Evolutionary conservation across 2,888 invertebrate species (phyloP).

Genomic region (Leptinotarsa rubiginosa): DNA sequence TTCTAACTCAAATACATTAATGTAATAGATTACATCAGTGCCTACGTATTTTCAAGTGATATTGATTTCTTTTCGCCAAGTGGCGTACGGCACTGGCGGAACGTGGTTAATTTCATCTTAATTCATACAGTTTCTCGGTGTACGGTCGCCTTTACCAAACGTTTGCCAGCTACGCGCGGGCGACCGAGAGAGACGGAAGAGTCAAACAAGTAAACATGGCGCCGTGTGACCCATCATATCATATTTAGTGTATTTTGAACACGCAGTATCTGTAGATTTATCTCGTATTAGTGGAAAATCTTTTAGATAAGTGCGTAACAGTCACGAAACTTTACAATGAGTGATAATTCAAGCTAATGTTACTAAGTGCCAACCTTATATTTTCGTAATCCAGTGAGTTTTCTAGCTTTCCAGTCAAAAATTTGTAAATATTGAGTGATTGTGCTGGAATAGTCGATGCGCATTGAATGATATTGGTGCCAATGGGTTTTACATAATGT

Average conservation of each 20-base stretch:
- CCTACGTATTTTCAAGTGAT: neutral
- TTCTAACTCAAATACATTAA: neutral
- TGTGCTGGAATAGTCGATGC: constrained; percentile 35
- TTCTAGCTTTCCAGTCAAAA: constrained; percentile 32
- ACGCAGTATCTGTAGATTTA: constrained; percentile 62
- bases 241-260: constrained; percentile 64
- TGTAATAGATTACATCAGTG: neutral
- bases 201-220: constrained; percentile 66
- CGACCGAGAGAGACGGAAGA: constrained; percentile 58
- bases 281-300: constrained; percentile 55
- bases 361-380: constrained; percentile 54
- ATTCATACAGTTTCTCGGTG: constrained; percentile 30
- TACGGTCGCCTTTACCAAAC: constrained; percentile 42
- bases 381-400: constrained; percentile 44
- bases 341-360: constrained; percentile 51
- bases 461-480: constrained; percentile 29
- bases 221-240: constrained; percentile 67
- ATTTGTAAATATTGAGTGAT: constrained; percentile 43
- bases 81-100: constrained; percentile 12
- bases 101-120: constrained; percentile 18
- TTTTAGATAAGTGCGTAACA: constrained; percentile 57
- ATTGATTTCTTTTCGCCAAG: constrained; percentile 15
- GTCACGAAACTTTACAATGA: constrained; percentile 51
- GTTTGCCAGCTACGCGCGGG: constrained; percentile 54
- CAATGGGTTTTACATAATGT: constrained; percentile 46